Evolutionary conservation across 2,797 vertebrate species (phyloP).

Genomic region (Cottoperca gobio): DNA sequence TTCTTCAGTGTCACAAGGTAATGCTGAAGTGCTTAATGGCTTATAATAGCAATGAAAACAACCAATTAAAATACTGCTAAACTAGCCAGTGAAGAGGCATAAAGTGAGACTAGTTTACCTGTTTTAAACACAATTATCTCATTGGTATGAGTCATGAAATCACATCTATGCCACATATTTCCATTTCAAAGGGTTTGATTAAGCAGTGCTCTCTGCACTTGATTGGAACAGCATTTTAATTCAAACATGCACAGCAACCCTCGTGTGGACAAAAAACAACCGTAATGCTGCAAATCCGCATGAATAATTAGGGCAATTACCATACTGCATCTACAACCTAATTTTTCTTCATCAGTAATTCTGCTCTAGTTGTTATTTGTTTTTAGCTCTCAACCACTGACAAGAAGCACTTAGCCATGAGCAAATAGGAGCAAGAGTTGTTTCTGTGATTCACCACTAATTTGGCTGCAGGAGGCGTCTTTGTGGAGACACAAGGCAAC

Average conservation of each 20-base stretch:
- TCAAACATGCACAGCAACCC: conserved; percentile 10
- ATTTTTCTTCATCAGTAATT: background rate
- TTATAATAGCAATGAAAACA: conserved; percentile 25
- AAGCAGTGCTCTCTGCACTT: conserved; percentile 1
- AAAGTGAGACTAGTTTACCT: conserved; percentile 24
- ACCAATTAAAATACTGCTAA: conserved; percentile 36
- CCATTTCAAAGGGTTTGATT: conserved; percentile 48
- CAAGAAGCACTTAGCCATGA: conserved; percentile 16
- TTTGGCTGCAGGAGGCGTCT: conserved; percentile 39
- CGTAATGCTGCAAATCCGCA: conserved; percentile 9
- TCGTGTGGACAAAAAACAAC: conserved; percentile 15
- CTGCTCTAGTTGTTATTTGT: background rate
- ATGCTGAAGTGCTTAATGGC: conserved; percentile 14
- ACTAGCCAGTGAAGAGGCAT: conserved; percentile 20
- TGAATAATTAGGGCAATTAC: conserved; percentile 34
- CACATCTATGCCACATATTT: conserved; percentile 57
- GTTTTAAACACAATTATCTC: conserved; percentile 46
- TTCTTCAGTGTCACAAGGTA: background rate
- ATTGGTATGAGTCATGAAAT: conserved; percentile 38
- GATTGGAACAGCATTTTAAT: conserved; percentile 27
- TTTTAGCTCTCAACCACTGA: conserved; percentile 24
- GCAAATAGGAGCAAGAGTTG: conserved; percentile 22
- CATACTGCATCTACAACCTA: conserved; percentile 1
- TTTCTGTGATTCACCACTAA: conserved; percentile 43
- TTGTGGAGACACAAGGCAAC: conserved; percentile 34